These are phyloP conservation scores for Opisthocomus hoazin DNA, from an alignment of 2,113 vertebrate genomes.

Conservation along the genomic window DNA sequence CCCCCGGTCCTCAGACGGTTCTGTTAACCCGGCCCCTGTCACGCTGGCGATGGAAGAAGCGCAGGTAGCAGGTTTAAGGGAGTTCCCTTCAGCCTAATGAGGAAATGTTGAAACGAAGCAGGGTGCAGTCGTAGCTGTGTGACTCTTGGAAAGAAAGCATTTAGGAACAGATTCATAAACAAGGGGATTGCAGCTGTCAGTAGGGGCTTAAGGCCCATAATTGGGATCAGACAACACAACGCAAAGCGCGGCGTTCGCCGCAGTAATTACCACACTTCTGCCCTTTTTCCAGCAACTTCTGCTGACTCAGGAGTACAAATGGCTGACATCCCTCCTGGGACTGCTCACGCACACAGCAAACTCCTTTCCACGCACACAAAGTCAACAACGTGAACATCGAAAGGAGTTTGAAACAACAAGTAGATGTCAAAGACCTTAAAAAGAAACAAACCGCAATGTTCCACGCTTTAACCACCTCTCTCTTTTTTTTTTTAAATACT, in stretches of 20 bases:
- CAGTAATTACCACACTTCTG: neutral
- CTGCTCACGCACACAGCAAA: neutral
- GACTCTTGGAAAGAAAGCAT: neutral
- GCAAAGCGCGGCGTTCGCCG: rapidly evolving
- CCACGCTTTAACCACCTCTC: neutral
- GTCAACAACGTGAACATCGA: neutral
- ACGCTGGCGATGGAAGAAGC: neutral
- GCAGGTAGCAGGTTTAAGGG: neutral
- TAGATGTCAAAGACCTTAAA: neutral
- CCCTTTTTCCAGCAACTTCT: conserved; percentile 2
- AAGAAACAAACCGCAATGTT: neutral
- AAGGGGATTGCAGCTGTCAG: conserved; percentile 29
- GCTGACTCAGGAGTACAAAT: conserved; percentile 4
- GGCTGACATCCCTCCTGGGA: neutral
- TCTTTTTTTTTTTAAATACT: neutral
- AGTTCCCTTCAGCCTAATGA: neutral
- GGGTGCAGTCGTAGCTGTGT: neutral
- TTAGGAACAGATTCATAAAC: conserved; percentile 26
- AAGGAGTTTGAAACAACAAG: neutral
- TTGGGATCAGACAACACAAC: neutral
- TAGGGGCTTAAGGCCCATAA: conserved; percentile 30
- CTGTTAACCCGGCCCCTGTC: neutral
- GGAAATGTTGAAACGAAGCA: neutral
- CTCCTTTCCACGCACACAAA: neutral
- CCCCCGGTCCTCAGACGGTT: neutral